Percentiles rank a stretch among this genome's conserved stretches.
Evolutionary conservation across 1,140 invertebrate species (phyloP).

Genomic region (Uloborus diversus): DNA sequence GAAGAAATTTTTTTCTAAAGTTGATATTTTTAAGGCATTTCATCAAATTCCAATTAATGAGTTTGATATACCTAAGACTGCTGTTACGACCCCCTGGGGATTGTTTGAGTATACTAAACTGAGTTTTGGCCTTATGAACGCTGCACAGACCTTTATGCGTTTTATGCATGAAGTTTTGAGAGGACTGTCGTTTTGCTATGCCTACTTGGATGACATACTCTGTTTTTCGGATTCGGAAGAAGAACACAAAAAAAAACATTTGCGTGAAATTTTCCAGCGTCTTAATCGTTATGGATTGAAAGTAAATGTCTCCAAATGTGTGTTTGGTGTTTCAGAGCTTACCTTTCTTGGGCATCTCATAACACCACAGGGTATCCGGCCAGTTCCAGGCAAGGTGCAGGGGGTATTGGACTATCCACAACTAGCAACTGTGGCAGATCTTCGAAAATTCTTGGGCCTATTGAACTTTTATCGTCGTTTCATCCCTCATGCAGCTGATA

Average conservation of each 20-base stretch:
- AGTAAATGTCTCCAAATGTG: background rate
- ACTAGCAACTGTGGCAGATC: background rate
- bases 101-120: background rate
- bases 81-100: background rate
- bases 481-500: background rate
- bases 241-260: background rate
- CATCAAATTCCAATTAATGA: background rate
- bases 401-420: slow-evolving; percentile 1
- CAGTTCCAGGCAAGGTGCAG: slow-evolving; percentile 1
- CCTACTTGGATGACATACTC: background rate
- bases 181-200: background rate
- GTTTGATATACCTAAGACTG: background rate
- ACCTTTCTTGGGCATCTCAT: background rate
- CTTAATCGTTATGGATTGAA: background rate
- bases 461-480: slow-evolving; percentile 7
- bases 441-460: background rate
- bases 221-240: background rate
- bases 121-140: background rate
- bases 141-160: background rate
- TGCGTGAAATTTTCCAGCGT: background rate
- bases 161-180: background rate
- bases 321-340: background rate
- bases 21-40: background rate
- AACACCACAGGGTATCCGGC: background rate
- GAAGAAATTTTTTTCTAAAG: background rate